Percentiles rank a stretch among this genome's conserved stretches.
These are phyloP conservation scores for Tenualosa thibaudeaui DNA, from an alignment of 2,797 vertebrate genomes.

Conservation along the genomic window DNA sequence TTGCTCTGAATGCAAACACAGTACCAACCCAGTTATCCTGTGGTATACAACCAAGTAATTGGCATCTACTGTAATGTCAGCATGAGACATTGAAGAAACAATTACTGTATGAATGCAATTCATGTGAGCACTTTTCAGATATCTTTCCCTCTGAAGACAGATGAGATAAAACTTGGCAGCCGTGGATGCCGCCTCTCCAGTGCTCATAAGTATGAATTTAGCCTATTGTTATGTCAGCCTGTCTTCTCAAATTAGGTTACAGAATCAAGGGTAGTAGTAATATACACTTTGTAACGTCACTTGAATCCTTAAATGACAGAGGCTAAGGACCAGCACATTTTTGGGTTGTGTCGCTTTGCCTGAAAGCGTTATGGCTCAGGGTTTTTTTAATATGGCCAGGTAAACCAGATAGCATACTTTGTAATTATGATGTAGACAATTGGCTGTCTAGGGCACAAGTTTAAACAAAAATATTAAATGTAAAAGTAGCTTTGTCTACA, in stretches of 20 bases:
- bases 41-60: neutral
- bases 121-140: neutral
- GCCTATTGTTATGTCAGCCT: neutral
- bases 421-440: constrained; percentile 24
- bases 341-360: neutral
- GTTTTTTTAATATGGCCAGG: neutral
- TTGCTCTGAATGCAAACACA: neutral
- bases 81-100: neutral
- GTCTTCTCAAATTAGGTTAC: neutral
- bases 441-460: neutral
- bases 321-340: neutral
- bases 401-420: neutral
- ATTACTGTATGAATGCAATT: neutral
- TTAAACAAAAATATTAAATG: constrained; percentile 9
- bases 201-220: neutral
- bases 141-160: neutral
- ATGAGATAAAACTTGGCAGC: neutral
- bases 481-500: constrained; percentile 28
- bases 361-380: neutral
- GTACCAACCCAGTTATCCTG: neutral
- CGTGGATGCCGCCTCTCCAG: neutral
- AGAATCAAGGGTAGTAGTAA: neutral
- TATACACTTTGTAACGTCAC: neutral
- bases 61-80: neutral
- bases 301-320: neutral